Evolutionary conservation across 30 jellyfish, hydroid and myxozoan species (phyloP).

Genomic region (Nemopilema nomurai): DNA sequence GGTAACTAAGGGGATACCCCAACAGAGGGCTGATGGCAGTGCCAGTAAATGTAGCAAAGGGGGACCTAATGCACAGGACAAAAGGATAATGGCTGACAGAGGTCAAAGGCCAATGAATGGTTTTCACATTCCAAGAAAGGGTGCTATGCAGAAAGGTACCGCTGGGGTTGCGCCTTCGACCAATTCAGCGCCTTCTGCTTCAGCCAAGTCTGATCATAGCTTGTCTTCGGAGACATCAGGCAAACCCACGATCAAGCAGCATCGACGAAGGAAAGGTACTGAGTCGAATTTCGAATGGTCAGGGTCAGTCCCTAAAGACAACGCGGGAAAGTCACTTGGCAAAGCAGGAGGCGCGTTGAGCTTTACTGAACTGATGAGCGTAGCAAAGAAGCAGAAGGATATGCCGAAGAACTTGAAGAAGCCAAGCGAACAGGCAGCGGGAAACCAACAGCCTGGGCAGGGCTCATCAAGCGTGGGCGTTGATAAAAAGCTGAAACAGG

Average conservation of each 20-base stretch:
- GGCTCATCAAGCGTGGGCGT: constrained; percentile 10
- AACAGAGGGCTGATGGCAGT: no score
- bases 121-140: constrained; percentile 24
- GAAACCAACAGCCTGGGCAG: background rate
- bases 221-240: background rate
- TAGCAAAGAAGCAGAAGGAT: constrained; percentile 74
- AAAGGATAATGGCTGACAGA: background rate
- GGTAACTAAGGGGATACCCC: background rate
- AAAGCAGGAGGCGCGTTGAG: constrained; percentile 48
- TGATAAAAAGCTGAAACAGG: background rate
- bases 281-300: constrained; percentile 63
- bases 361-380: constrained; percentile 71
- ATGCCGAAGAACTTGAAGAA: constrained; percentile 26
- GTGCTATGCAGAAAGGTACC: background rate
- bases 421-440: no score
- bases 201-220: background rate
- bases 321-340: background rate
- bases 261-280: constrained; percentile 19
- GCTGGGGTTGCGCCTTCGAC: no score
- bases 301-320: constrained; percentile 5
- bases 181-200: background rate
- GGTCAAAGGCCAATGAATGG: background rate
- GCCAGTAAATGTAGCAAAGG: no score
- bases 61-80: no score
- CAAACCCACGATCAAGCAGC: constrained; percentile 9